A percentile compares a stretch with the other conserved stretches of the same genome.
Conservation (phyloP, 2,888 invertebrate species). For the Caenorhabditis macrosperma region DNA sequence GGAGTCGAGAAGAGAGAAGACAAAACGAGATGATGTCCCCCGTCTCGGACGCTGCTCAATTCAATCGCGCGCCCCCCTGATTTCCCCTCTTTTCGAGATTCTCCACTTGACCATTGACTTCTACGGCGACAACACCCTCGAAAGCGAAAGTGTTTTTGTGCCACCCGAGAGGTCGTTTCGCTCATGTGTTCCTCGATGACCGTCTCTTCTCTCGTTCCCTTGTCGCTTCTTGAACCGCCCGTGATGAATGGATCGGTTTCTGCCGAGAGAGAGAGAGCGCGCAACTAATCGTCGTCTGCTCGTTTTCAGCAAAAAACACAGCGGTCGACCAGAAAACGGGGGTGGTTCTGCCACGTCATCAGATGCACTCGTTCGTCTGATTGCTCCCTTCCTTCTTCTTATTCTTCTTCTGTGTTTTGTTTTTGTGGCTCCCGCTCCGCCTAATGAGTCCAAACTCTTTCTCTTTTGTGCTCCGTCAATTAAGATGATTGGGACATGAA, state of each 20-base stretch:
- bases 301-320: neutral
- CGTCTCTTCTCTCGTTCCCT: neutral
- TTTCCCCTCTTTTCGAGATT: neutral
- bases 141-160: neutral
- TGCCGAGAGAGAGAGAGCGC: too few relatives aligned
- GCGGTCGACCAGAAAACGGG: neutral
- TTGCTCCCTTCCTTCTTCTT: neutral
- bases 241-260: constrained; percentile 11
- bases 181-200: neutral
- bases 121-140: neutral
- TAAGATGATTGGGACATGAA: constrained; percentile 40
- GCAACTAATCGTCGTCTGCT: constrained; percentile 27
- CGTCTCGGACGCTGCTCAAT: neutral
- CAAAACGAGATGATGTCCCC: constrained; percentile 12
- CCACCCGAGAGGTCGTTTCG: neutral
- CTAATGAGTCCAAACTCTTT: constrained; percentile 15
- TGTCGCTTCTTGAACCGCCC: neutral
- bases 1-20: constrained; percentile 3
- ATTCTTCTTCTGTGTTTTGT: constrained; percentile 9
- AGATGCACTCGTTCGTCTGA: constrained; percentile 1
- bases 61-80: constrained; percentile 1
- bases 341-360: constrained; percentile 20
- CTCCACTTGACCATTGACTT: constrained; percentile 5
- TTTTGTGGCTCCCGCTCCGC: neutral
- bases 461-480: constrained; percentile 15